Evolutionary conservation across 2,113 vertebrate genomes (phyloP).

Genomic region (Anolis carolinensis): DNA sequence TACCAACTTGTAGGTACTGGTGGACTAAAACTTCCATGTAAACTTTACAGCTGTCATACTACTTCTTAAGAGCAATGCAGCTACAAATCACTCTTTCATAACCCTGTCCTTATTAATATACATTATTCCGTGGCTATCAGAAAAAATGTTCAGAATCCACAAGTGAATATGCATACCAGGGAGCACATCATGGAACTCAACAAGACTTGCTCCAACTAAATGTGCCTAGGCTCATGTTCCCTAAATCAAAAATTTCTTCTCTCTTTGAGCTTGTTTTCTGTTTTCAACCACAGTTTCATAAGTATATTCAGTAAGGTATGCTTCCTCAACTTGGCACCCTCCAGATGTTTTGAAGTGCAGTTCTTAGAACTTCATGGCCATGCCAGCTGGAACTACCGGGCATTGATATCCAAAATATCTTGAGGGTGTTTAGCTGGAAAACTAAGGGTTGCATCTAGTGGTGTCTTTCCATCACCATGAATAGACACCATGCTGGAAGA

Average conservation of each 20-base stretch:
- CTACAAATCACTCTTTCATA: slow-evolving; percentile 25
- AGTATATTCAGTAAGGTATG: neutral
- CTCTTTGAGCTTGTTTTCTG: neutral
- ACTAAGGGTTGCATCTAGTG: neutral
- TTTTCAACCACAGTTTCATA: neutral
- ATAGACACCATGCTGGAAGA: neutral
- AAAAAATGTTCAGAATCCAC: slow-evolving; percentile 35
- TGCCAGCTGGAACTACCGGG: neutral
- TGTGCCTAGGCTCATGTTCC: neutral
- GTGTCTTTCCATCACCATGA: neutral
- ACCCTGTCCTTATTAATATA: slow-evolving; percentile 43
- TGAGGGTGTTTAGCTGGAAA: neutral
- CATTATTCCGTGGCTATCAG: slow-evolving; percentile 51
- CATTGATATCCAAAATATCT: neutral
- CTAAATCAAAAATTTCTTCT: neutral
- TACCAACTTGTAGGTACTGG: neutral
- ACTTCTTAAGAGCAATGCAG: slow-evolving; percentile 39
- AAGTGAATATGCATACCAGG: neutral
- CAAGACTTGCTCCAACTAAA: neutral
- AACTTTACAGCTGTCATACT: slow-evolving; percentile 40
- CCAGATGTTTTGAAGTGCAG: neutral
- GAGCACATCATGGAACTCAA: slow-evolving; percentile 15
- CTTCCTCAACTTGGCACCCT: neutral
- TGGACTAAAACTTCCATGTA: slow-evolving; percentile 26
- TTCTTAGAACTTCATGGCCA: neutral